Evolutionary conservation across 2,113 vertebrate species (phyloP), one percentile per base, ranked within the genome.

Genomic region (Pseudopipra pipra): DNA sequence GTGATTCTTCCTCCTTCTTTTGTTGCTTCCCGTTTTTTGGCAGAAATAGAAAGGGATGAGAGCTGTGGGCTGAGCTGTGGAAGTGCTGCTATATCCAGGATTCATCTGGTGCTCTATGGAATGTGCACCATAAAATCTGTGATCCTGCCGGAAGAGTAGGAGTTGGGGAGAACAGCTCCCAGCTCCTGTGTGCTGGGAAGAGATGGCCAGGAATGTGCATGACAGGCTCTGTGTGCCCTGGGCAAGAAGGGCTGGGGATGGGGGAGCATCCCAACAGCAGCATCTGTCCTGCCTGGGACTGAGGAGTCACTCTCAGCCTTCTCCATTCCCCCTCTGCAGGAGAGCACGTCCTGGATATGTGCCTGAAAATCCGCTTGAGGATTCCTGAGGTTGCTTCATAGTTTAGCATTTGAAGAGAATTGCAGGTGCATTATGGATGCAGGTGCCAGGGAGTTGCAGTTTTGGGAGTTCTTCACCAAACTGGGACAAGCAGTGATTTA

Each of bases 11-110:
- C 33, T 14, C 10, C 24, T 41, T 14, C 44, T 73, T 74, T 41
- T 73, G 82, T 84, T 30, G 51, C 58, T 92, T 79, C 66, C 49
- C 20, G 0, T 28, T 41, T 85, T 51, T 35, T 79, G 80, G 79
- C 94, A 94, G 91, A 65, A 85, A 52, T 67, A 63, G 89, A 75
- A 75, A 73, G 77, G 66, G 89, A 46, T 12, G 9, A 44, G 84
- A 43, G 7, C 70, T 68, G 94, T 92, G 89, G 89, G 95, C 73
- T 77, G 93, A 89, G 70, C 65, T 92, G 93, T 92, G 91, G 83
- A 51, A 91, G 15, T 37, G 87, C 66, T 89, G 93, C 89, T 95
- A 79, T 91, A 85, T 94, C 39, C 62, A 58, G 91, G 49, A 72
- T 91, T 91, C 95, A 89, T 78, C 95, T 96, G 84, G 33, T 47